Evolutionary conservation across 2,113 vertebrate genomes (phyloP), one percentile per base, ranked within the genome.

Genomic region (Aegithalos caudatus): DNA sequence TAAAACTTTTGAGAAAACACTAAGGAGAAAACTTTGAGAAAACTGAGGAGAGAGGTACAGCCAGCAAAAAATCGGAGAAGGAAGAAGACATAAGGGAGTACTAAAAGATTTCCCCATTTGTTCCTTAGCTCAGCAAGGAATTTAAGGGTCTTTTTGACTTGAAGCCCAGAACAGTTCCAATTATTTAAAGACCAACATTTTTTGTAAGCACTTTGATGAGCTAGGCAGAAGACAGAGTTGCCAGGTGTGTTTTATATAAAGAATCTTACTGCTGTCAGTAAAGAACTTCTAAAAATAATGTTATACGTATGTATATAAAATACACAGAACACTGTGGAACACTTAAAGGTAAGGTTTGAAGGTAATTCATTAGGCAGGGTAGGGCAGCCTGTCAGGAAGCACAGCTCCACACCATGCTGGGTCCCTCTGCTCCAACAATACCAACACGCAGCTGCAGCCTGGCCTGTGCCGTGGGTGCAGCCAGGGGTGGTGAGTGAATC

Each of bases 201-300:
- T 54, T 74, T 86, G 84, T 0, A 82, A 88, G 45, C 78, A 20
- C 14, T 83, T 80, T 70, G 44, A 44, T 74, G 60, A 92, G 24
- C 37, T 74, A 20, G n/a, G 51, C 42, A 80, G 81, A 92, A 84
- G 70, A 72, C 37, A 54, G 91, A 56, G 31, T 83, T 95, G 16
- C 44, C 82, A 94, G 82, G 72, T 95, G 78, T 3, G 5, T 42
- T 72, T 90, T 66, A 37, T 44, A 53, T 79, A 81, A 70, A n/a
- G 14, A 12, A 61, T 81, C 35, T 88, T 69, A 37, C 50, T 84
- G 14, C 57, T 90, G 58, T 53, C 53, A 81, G 37, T 86, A 56
- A 96, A 94, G 71, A 74, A 45, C 47, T 86, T 94, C 70, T 73
- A 45, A 90, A 93, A 92, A 71, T 71, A 78, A 86, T 44, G 38